Conservation (phyloP, 2,888 invertebrate genomes). For the Prostheceraeus crozeri region DNA sequence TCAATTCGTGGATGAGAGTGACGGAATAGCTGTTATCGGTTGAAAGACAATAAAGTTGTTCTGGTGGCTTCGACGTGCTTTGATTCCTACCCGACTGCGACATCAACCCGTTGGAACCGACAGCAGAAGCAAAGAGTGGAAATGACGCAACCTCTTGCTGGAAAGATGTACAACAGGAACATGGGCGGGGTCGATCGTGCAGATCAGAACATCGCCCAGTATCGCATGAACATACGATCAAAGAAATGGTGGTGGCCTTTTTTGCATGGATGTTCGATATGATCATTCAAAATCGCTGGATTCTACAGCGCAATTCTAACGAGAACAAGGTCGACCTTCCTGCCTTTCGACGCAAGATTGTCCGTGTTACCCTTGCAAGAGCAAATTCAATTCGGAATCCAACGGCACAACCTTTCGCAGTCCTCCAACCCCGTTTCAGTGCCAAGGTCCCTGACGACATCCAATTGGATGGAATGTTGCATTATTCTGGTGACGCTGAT, state of each 20-base stretch:
- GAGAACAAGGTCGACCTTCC: constrained; percentile 5
- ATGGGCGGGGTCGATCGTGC: constrained; percentile 24
- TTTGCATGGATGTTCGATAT: constrained; percentile 26
- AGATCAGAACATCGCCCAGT: constrained; percentile 10
- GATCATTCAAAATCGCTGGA: constrained; percentile 4
- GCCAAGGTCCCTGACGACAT: neutral
- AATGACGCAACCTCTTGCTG: constrained; percentile 10
- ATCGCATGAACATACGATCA: constrained; percentile 24
- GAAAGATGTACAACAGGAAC: constrained; percentile 14
- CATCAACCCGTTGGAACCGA: constrained; percentile 10
- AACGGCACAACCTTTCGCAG: neutral
- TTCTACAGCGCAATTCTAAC: neutral
- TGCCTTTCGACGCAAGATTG: constrained; percentile 10
- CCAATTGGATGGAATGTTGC: constrained; percentile 2
- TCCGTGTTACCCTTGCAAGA: constrained; percentile 13
- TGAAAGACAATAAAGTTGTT: constrained; percentile 17
- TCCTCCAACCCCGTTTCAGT: no score
- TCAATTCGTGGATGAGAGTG: neutral
- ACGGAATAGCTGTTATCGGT: neutral
- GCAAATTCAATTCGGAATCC: neutral
- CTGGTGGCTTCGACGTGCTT: constrained; percentile 13
- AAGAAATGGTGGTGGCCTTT: constrained; percentile 29
- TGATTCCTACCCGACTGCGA: neutral
- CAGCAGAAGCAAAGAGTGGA: constrained; percentile 13
- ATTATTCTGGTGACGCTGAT: constrained; percentile 18